Evolutionary conservation across 1,140 invertebrate genomes (phyloP), one percentile per base, ranked within the genome.

Genomic region (Lordiphosa clarofinis): DNA sequence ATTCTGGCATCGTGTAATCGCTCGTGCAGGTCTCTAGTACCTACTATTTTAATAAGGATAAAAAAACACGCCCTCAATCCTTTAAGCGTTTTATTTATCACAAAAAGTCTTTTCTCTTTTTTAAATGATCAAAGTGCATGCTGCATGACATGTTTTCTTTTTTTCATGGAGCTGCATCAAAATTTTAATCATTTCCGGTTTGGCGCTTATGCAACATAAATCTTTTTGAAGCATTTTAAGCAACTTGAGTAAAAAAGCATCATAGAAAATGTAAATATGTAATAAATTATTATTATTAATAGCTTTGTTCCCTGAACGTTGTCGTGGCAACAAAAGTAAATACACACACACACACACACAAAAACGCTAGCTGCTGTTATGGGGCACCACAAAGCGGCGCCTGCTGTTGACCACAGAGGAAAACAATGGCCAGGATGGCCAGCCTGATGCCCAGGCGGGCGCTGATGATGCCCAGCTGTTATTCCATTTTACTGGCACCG

Each of bases 231-330:
- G 38, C n/a, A 35, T 15, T 2, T 10, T 7, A 39, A 54, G 59
- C 59, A 42, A 21, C 21, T 21, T 64, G 35, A 54, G 33, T 42
- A 64, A 15, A 28, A 28, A 28, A 19, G 35, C 42, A 12, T 36
- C 35, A 24, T 31, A 31, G 33, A 28, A 33, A 33, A 35, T 46
- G 24, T 10, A 35, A 11, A 55, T 28, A 28, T 28, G 6, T 5
- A 28, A 63, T 59, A 58, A 36, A 57, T 35, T 48, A 67, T 31
- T 31, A 58, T 67, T 68, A 68, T 59, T 59, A 68, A 68, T 68
- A 67, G 67, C 63, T 68, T 68, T 68, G 47, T 48, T 68, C 42
- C 47, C 68, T 59, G 36, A 42, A 39, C 56, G 38, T 68, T 68
- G 55, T 52, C 57, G 46, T 37, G 54, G 37, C 47, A 42, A 48